phyloP scores from a whole-genome alignment of 2,888 invertebrate species.

The Lacanobia wlatinum region DNA sequence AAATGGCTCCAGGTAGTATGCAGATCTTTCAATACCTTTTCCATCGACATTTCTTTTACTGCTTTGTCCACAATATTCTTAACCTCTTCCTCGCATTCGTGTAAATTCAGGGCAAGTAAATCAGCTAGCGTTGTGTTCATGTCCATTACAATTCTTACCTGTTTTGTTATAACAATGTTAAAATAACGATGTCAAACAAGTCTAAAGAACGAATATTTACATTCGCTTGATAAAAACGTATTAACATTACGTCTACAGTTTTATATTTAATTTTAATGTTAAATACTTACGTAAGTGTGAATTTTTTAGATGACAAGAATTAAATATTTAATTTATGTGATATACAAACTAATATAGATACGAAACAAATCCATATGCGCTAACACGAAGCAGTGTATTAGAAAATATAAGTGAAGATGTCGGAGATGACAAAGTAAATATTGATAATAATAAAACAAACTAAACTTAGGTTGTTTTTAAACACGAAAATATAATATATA shows the following conservation, averaged over 20 bases:
- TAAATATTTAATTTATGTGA: slow-evolving; percentile 26
- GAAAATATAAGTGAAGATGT: slow-evolving; percentile 24
- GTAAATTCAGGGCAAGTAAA: slow-evolving; percentile 96
- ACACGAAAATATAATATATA: slow-evolving; percentile 33
- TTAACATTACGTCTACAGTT: slow-evolving; percentile 13
- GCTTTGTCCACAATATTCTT: slow-evolving; percentile 99
- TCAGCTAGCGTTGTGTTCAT: slow-evolving; percentile 97
- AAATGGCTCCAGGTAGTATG: slow-evolving; percentile 97
- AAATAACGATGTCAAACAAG: neutral
- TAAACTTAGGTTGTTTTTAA: neutral
- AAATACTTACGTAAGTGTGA: slow-evolving; percentile 52
- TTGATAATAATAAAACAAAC: slow-evolving; percentile 10
- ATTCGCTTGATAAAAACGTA: slow-evolving; percentile 1
- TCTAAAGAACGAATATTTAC: slow-evolving; percentile 7
- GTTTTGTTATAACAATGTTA: slow-evolving; percentile 52
- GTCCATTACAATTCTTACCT: slow-evolving; percentile 99
- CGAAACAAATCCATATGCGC: slow-evolving; percentile 12
- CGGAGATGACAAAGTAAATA: slow-evolving; percentile 1
- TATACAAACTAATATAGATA: slow-evolving; percentile 29
- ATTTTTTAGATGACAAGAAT: slow-evolving; percentile 13
- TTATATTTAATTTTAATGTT: slow-evolving; percentile 26
- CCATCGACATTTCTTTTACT: slow-evolving; percentile 99
- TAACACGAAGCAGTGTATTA: slow-evolving; percentile 46
- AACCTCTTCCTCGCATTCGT: slow-evolving; percentile 99
- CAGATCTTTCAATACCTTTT: slow-evolving; percentile 97